Base-by-base conservation (phyloP, 2,113 vertebrate species). In the Panurus biarmicus region DNA sequence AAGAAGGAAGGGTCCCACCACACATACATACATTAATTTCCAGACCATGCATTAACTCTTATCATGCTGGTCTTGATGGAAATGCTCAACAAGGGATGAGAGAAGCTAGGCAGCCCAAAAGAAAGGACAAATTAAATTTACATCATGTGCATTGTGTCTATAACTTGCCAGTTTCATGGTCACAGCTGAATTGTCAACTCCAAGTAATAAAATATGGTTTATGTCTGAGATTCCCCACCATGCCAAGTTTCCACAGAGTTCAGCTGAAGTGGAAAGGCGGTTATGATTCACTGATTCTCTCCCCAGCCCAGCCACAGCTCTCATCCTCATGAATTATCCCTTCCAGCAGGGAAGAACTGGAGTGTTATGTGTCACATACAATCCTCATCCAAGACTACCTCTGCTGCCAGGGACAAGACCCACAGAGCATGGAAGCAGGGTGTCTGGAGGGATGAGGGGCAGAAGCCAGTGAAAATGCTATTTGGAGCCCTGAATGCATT, bases 221-320 rank as follows among this genome's bases (percentile, higher is more conserved):
- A 87, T 57, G 31, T 70, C 67, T 47, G 33, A 83, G 69, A 85
- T 85, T 88, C n/a, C 57, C 64, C 57, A 73, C 45, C 12, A 40
- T 29, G 93, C 75, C 94, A 94, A 90, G 56, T 94, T 93, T 95
- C 87, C 75, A 62, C 60, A 77, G 40, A 80, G 78, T 87, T 93
- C 67, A 93, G 51, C 67, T 94, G 81, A 94, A 85, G 64, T 48
- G 47, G 29, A 94, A 50, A 40, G 33, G 36, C 45, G 3, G 54
- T 36, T 90, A 54, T 89, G 85, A 95, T 94, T 86, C 69, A 89
- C 47, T 74, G 82, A 80, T 80, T 88, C 35, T 90, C 67, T 54
- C 45, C 12, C 38, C 66, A 95, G 50, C 35, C 25, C 78, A 64
- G 44, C 20, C 85, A 70, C 85, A 91, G 29, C 26, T 85, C 75